Conservation (phyloP, 2,113 vertebrate species). For the Syrmaticus mikado region DNA sequence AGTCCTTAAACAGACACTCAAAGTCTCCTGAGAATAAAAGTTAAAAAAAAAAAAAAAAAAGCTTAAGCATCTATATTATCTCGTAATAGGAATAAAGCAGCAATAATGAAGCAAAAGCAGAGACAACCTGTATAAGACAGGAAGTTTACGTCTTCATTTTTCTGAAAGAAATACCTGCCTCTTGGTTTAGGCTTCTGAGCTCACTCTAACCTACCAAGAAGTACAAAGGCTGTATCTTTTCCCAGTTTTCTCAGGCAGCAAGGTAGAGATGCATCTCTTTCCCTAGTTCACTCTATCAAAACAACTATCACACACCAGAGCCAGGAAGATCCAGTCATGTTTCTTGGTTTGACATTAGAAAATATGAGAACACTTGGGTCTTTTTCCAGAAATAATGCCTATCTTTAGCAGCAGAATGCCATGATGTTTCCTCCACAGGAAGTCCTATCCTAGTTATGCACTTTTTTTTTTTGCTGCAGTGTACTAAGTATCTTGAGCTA, state of each 20-base stretch:
- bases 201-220: not conserved
- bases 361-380: not conserved
- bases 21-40: not conserved
- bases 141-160: not conserved
- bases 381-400: not conserved
- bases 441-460: not conserved
- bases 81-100: not conserved
- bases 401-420: not conserved
- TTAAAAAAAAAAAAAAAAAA: not conserved
- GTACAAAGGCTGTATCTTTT: not conserved
- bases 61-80: not conserved
- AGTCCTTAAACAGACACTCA: not conserved
- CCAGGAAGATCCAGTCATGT: not conserved
- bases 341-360: not conserved
- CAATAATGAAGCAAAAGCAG: not conserved
- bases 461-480: not conserved
- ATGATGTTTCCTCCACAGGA: not conserved
- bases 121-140: not conserved
- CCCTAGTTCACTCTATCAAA: not conserved
- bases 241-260: not conserved
- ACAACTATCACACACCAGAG: not conserved
- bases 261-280: not conserved
- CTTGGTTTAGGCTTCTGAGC: not conserved
- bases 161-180: not conserved
- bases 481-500: not conserved